Percentiles rank a stretch among this genome's conserved stretches.
Evolutionary conservation across 2,797 vertebrate species (phyloP).

Genomic region (Luscinia luscinia): DNA sequence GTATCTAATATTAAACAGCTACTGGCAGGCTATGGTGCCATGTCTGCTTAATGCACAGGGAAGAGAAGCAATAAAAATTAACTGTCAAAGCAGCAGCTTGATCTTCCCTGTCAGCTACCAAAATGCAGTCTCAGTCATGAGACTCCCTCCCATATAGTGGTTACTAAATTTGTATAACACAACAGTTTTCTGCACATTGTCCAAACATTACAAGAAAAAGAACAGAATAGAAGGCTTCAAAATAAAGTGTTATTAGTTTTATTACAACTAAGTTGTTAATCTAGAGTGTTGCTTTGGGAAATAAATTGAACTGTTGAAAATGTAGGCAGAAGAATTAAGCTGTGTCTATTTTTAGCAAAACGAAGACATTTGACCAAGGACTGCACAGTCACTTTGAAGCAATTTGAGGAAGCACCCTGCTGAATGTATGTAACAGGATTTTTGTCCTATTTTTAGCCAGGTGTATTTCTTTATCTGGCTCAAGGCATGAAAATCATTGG

Average conservation of each 20-base stretch:
- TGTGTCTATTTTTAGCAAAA: not conserved
- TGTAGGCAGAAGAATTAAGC: not conserved
- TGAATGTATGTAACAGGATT: not conserved
- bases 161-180: not conserved
- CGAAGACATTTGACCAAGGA: not conserved
- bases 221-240: not conserved
- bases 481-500: not conserved
- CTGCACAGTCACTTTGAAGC: not conserved
- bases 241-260: not conserved
- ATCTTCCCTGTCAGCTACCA: constrained; percentile 42
- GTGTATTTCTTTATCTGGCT: not conserved
- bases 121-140: not conserved
- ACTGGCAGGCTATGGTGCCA: constrained; percentile 35
- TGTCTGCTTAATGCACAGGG: constrained; percentile 48
- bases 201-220: not conserved
- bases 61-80: constrained; percentile 63
- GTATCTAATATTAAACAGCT: constrained; percentile 70
- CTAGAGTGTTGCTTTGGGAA: not conserved
- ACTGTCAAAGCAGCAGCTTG: constrained; percentile 59
- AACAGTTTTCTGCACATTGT: not conserved
- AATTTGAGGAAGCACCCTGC: not conserved
- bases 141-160: not conserved
- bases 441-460: not conserved
- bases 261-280: not conserved
- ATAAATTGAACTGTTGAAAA: not conserved